Percentiles rank a stretch among this genome's conserved stretches.
phyloP scores from a whole-genome alignment of 2,113 vertebrate species.

The Toxostoma redivivum region DNA sequence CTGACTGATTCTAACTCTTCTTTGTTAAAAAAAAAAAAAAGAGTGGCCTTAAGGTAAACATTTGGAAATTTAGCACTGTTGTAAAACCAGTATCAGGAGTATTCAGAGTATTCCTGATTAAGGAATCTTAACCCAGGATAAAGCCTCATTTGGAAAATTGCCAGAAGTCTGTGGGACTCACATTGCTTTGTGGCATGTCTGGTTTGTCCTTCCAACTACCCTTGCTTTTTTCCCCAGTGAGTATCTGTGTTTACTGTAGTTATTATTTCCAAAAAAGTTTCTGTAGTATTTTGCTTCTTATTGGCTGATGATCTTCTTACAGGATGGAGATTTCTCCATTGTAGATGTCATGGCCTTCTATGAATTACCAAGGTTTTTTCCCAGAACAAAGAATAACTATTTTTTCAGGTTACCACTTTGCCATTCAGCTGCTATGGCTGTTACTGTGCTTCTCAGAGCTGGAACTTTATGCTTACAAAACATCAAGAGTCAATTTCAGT shows the following conservation, averaged over 20 bases:
- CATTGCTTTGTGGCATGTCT: not conserved
- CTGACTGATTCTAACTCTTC: not conserved
- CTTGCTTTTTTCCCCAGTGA: not conserved
- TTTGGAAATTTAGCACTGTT: not conserved
- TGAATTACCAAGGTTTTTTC: not conserved
- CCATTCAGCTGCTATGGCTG: not conserved
- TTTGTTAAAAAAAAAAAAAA: not conserved
- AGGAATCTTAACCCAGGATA: not conserved
- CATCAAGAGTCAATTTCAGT: not conserved
- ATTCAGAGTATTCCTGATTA: not conserved
- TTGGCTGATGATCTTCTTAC: not conserved
- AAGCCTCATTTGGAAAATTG: not conserved
- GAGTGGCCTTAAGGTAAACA: not conserved
- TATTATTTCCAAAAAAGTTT: not conserved
- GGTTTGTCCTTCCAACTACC: not conserved
- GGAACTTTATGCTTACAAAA: not conserved
- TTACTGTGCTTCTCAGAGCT: not conserved
- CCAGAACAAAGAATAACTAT: not conserved
- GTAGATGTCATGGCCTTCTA: rapidly evolving
- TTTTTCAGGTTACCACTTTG: not conserved
- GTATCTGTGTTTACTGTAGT: not conserved
- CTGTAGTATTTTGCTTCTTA: not conserved
- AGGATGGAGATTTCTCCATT: not conserved
- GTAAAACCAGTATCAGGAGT: not conserved
- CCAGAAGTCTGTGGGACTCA: not conserved